Evolutionary conservation across 2,888 invertebrate genomes (phyloP), one percentile per base, ranked within the genome.

Genomic region (Dynastes grantii): DNA sequence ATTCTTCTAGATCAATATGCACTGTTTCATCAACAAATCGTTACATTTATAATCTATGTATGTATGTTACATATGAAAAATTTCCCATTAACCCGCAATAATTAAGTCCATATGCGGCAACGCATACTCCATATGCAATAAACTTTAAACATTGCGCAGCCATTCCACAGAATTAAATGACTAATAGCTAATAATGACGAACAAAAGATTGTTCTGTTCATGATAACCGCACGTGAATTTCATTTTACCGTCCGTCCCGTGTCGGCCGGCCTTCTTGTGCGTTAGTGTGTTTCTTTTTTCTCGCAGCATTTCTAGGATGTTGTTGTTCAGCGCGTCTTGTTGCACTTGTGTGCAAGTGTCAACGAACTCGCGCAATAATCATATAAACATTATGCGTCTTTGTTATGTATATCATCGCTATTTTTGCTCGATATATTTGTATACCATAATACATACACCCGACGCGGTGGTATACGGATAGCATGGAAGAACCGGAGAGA

Each of bases 371-470:
- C 58, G 73, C 73, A 75, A 75, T 75, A 75, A 75, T 75, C 61
- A 75, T 37, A 58, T 58, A 75, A 75, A 75, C 73, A 75, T 75
- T 75, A 75, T 61, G 55, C 73, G 73, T 75, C 73, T 75, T 75
- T 75, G 73, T 75, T 75, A 75, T 75, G 73, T 75, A 75, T 75
- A 75, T 75, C 73, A 61, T 75, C 73, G 73, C 73, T 75, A 75
- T 75, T 75, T 75, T 75, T 61, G 73, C 73, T 61, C 37, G 22
- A 55, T 68, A 73, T 73, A 61, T 75, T 45, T 75, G 61, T 75
- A 61, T 75, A 61, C 68, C 32, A 5, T 37, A 37, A 37, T 37
- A 27, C 51, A 51, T 9, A 51, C 27, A 22, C 22, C 9, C 29
- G 22, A 32, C 27, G 29, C 32, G 55, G 16, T n/a, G n/a, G 55